These are phyloP conservation scores for Cremastinae sp. DNA, from an alignment of 2,888 invertebrate species.

Conservation along the genomic window DNA sequence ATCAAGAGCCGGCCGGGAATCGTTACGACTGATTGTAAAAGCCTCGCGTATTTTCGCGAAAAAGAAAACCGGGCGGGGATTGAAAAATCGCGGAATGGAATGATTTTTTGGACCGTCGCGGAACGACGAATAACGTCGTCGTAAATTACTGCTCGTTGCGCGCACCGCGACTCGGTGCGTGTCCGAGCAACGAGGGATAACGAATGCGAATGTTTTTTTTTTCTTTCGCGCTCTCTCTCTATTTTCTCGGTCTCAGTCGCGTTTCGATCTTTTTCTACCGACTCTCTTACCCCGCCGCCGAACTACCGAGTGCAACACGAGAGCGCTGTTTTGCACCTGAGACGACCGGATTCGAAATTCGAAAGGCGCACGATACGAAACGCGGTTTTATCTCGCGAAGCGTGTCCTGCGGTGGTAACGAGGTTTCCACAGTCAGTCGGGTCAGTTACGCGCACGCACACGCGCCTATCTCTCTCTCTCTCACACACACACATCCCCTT, in stretches of 20 bases:
- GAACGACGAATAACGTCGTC: slow-evolving; percentile 51
- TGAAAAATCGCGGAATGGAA: too few relatives aligned
- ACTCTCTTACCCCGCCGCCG: too few relatives aligned
- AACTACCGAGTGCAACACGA: background rate
- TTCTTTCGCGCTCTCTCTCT: background rate
- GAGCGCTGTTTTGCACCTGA: slow-evolving; percentile 15
- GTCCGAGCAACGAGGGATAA: slow-evolving; percentile 7
- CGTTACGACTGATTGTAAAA: slow-evolving; percentile 55
- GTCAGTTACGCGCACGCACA: slow-evolving; percentile 72
- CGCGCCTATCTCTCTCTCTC: too few relatives aligned
- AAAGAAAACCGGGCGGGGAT: too few relatives aligned
- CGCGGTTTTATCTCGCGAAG: slow-evolving; percentile 7
- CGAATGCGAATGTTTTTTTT: slow-evolving; percentile 8
- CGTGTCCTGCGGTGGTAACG: slow-evolving; percentile 65
- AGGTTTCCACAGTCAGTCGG: slow-evolving; percentile 68
- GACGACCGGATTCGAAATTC: slow-evolving; percentile 36
- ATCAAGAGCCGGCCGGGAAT: slow-evolving; percentile 61
- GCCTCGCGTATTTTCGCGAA: background rate
- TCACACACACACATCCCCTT: slow-evolving; percentile 7
- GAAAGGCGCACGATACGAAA: slow-evolving; percentile 39
- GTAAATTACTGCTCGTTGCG: slow-evolving; percentile 62
- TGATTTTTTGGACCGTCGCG: slow-evolving; percentile 18
- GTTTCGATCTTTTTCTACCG: too few relatives aligned
- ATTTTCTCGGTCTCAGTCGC: slow-evolving; percentile 11
- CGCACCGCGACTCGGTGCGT: background rate